phyloP scores from a whole-genome alignment of 2,888 invertebrate species.

The Epinotia brunnichana region DNA sequence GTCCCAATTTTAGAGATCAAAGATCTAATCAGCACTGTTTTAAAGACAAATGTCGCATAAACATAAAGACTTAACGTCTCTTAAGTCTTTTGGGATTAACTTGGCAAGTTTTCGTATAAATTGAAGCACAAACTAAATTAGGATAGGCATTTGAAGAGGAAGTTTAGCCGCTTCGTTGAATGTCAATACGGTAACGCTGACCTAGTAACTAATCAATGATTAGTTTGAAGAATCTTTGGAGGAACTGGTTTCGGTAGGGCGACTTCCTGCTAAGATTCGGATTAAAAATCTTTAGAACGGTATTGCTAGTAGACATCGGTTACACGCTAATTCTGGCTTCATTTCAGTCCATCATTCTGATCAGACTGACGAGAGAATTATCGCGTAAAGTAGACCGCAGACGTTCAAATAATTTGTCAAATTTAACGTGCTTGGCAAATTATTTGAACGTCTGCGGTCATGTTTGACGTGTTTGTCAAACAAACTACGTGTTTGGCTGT shows the following conservation, averaged over 20 bases:
- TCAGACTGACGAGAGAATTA: too few relatives aligned
- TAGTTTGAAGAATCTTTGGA: neutral
- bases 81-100: neutral
- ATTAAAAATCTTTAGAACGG: neutral
- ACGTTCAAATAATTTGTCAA: too few relatives aligned
- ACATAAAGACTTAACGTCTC: neutral
- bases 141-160: neutral
- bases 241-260: neutral
- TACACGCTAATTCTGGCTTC: too few relatives aligned
- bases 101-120: neutral
- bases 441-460: too few relatives aligned
- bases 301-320: too few relatives aligned
- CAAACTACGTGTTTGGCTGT: too few relatives aligned
- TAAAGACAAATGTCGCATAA: too few relatives aligned
- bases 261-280: neutral
- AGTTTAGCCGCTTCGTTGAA: neutral
- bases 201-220: neutral
- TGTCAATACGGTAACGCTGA: neutral
- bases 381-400: too few relatives aligned
- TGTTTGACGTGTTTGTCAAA: too few relatives aligned
- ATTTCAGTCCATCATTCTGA: too few relatives aligned
- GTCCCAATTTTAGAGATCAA: neutral
- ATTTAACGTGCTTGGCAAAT: too few relatives aligned
- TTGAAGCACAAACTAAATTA: constrained; percentile 1
- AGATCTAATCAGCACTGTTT: too few relatives aligned